Percentiles rank a stretch among this genome's conserved stretches.
Evolutionary conservation across 2,113 vertebrate genomes (phyloP).

Genomic region (Riparia riparia): DNA sequence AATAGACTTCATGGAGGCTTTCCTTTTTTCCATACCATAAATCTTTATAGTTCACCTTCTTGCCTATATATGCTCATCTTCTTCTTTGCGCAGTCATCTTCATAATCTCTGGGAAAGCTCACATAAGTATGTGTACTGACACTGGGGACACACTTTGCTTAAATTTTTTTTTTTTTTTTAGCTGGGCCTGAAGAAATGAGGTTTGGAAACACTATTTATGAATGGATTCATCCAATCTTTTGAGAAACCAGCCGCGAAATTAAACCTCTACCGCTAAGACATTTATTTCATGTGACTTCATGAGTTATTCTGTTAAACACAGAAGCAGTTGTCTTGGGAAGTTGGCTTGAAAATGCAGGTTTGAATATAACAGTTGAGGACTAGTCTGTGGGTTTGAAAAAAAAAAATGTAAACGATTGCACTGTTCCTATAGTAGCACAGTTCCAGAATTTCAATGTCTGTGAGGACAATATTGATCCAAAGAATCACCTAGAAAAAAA

Average conservation of each 20-base stretch:
- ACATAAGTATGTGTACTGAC: not conserved
- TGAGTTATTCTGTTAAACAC: not conserved
- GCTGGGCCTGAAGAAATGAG: not conserved
- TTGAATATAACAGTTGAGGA: not conserved
- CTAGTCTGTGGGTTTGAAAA: not conserved
- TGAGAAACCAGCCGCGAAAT: not conserved
- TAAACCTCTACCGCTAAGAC: not conserved
- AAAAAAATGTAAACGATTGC: not conserved
- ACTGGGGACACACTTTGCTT: not conserved
- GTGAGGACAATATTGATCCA: not conserved
- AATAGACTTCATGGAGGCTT: not conserved
- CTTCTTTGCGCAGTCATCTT: not conserved
- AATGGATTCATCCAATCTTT: not conserved
- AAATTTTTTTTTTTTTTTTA: not conserved
- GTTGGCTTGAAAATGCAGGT: not conserved
- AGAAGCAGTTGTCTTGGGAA: not conserved
- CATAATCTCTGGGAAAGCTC: not conserved
- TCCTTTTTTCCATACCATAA: not conserved
- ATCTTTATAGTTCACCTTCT: not conserved
- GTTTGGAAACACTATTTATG: not conserved
- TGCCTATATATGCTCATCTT: not conserved
- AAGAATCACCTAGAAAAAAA: not conserved
- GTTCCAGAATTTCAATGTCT: not conserved
- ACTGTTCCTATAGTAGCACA: not conserved
- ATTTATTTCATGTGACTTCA: not conserved